Evolutionary conservation across 2,797 vertebrate genomes (phyloP), one percentile per base, ranked within the genome.

Genomic region (Lerista edwardsae): DNA sequence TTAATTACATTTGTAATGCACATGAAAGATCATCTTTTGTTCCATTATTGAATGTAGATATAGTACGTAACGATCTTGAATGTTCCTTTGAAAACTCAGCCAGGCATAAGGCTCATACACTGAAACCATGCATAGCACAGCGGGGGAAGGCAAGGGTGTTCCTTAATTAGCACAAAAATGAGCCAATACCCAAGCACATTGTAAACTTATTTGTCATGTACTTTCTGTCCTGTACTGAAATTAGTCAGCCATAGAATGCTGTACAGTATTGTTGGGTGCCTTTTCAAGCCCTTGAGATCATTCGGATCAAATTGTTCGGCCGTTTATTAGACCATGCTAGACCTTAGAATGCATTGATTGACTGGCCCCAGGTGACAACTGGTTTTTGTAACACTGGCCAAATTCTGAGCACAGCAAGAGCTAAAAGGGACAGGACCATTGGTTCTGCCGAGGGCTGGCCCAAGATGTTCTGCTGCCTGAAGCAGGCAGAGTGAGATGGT

Each of bases 241-340:
- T 80, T 1, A 68, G 36, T 57, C 23, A 77, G 47, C 1, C 47
- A 39, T 47, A 69, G 10, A 44, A 68, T n/a, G 2, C 2, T 0
- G 0, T 64, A n/a, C n/a, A n/a, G n/a, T n/a, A 0, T 31, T 76
- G 36, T 14, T 0, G 4, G 55, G 2, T 61, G 1, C 25, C n/a
- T 39, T n/a, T 57, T 36, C 14, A 41, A 29, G 25, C 3, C 1
- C 36, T 1, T 71, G 34, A 36, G 34, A 7, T 21, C 68, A 69
- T 36, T 68, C 31, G 19, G 31, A 36, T 67, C 59, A 25, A 25
- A 25, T 61, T 23, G 25, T 61, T 61, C 23, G 6, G 15, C 51
- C 15, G 51, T 10, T 55, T 55, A 17, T 55, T 55, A 55, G 51
- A 55, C 14, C 2, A 2, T 55, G 51, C 51, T 19, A 55, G 51